These are phyloP conservation scores for Pseudois nayaur DNA, from an alignment of 2,113 vertebrate genomes.

Conservation along the genomic window DNA sequence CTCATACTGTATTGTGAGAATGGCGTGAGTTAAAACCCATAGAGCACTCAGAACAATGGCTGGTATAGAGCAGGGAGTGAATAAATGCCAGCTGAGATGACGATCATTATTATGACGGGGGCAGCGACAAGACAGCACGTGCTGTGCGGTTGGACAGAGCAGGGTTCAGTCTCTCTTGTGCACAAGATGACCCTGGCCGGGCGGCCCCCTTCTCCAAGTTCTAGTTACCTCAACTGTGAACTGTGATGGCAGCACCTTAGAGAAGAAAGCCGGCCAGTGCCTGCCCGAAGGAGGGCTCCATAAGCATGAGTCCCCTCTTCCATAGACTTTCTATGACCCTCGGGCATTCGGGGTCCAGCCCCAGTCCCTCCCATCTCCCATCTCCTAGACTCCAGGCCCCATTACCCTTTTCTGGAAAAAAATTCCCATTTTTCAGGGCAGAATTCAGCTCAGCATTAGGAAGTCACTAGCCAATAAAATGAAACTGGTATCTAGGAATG, in stretches of 20 bases:
- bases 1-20: not conserved
- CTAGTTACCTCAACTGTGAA: not conserved
- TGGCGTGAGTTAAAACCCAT: not conserved
- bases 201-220: not conserved
- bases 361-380: not conserved
- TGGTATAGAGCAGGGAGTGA: not conserved
- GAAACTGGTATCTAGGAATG: not conserved
- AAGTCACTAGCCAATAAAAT: not conserved
- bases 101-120: rapidly evolving
- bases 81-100: not conserved
- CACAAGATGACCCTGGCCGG: not conserved
- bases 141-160: not conserved
- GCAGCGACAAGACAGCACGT: not conserved
- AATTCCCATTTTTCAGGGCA: not conserved
- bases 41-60: not conserved
- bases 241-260: not conserved
- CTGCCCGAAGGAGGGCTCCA: not conserved
- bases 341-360: not conserved
- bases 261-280: not conserved
- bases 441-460: not conserved
- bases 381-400: not conserved
- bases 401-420: not conserved
- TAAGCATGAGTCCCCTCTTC: not conserved
- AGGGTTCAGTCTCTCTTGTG: not conserved
- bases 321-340: not conserved